phyloP scores from a whole-genome alignment of 1,140 invertebrate genomes.

The Drosophila busckii region DNA sequence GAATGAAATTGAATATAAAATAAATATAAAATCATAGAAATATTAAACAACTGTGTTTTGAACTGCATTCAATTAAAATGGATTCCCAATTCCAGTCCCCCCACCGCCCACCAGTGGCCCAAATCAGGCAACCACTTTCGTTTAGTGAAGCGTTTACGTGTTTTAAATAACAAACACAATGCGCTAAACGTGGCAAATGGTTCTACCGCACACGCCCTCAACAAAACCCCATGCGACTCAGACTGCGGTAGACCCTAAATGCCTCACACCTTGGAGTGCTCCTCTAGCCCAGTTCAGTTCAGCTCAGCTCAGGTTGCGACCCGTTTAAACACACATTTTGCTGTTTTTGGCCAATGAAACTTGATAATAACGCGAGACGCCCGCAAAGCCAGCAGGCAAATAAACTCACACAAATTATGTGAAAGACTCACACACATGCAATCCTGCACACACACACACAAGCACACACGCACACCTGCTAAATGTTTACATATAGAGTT shows the following conservation, averaged over 20 bases:
- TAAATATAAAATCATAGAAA: conserved; percentile 67
- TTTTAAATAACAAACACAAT: conserved; percentile 34
- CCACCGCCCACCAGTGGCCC: not conserved
- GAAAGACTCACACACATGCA: conserved; percentile 31
- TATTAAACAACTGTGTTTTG: conserved; percentile 52
- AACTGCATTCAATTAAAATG: conserved; percentile 26
- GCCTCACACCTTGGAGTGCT: conserved; percentile 19
- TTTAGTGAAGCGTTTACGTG: conserved; percentile 28
- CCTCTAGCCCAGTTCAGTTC: not conserved
- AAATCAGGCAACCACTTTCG: conserved; percentile 10
- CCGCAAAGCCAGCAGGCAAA: conserved; percentile 39
- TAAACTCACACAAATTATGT: conserved; percentile 66
- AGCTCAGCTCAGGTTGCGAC: conserved; percentile 42
- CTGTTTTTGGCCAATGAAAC: conserved; percentile 57
- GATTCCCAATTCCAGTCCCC: conserved; percentile 4
- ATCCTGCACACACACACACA: not conserved
- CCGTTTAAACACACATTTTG: conserved; percentile 57
- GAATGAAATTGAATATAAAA: conserved; percentile 69
- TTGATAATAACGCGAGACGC: conserved; percentile 50
- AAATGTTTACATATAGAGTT: too few species aligned
- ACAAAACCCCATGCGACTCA: not conserved
- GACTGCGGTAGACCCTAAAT: conserved; percentile 33
- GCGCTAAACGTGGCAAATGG: conserved; percentile 32
- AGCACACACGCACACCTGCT: not conserved
- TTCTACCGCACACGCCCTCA: not conserved